These are phyloP conservation scores for Corydoras sp. DNA, from an alignment of 2,113 vertebrate genomes.

Conservation along the genomic window DNA sequence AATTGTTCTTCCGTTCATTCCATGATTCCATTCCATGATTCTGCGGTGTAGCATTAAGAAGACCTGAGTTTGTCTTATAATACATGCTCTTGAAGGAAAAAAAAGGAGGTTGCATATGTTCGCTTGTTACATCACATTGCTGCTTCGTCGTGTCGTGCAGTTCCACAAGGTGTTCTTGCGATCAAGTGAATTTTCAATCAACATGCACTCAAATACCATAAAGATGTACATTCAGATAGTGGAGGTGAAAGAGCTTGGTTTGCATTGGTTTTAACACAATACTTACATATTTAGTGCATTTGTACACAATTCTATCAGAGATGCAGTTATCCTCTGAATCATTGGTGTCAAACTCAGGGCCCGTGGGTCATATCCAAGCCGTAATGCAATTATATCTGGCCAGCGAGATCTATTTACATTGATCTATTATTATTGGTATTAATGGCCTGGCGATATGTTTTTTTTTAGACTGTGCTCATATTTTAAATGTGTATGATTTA, in stretches of 20 bases:
- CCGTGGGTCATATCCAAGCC: too few relatives aligned
- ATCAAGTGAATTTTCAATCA: constrained; percentile 23
- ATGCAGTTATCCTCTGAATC: constrained; percentile 1
- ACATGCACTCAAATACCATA: constrained; percentile 35
- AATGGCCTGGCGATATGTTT: too few relatives aligned
- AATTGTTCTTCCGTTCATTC: constrained; percentile 14
- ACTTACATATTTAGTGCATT: background rate
- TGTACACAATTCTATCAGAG: background rate
- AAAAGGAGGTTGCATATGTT: constrained; percentile 42
- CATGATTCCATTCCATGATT: constrained; percentile 30
- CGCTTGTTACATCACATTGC: constrained; percentile 22
- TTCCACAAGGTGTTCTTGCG: constrained; percentile 20
- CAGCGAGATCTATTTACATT: too few relatives aligned
- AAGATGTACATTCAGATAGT: constrained; percentile 23
- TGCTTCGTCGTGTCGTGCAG: constrained; percentile 25
- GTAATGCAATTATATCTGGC: too few relatives aligned
- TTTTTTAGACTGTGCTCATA: too few relatives aligned
- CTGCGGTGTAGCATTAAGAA: constrained; percentile 35
- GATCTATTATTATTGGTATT: too few relatives aligned
- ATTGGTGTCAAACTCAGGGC: too few relatives aligned
- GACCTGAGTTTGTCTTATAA: constrained; percentile 49
- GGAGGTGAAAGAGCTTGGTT: background rate
- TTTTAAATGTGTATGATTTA: too few relatives aligned
- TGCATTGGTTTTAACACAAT: background rate
- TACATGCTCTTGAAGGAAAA: constrained; percentile 32